These are phyloP conservation scores for Hyphantria cunea DNA, from an alignment of 1,140 invertebrate species.

Conservation along the genomic window DNA sequence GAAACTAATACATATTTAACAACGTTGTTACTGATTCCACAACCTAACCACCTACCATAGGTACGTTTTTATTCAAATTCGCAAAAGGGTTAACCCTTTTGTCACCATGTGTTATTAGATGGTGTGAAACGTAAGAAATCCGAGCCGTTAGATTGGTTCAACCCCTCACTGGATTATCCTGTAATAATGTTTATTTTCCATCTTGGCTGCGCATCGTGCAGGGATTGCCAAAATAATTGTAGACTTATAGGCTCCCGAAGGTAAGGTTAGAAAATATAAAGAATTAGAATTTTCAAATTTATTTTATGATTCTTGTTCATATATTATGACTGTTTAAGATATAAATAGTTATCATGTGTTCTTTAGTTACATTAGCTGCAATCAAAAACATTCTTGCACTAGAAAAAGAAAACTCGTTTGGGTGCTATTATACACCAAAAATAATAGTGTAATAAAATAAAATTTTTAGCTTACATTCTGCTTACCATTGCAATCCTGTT, in stretches of 20 bases:
- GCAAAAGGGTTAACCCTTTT: constrained; percentile 47
- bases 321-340: too few species aligned
- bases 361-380: too few species aligned
- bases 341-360: too few species aligned
- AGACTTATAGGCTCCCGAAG: constrained; percentile 6
- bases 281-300: too few species aligned
- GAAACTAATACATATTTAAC: too few species aligned
- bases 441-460: too few species aligned
- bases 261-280: constrained; percentile 1
- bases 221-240: constrained; percentile 21
- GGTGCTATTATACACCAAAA: too few species aligned
- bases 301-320: too few species aligned
- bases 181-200: constrained; percentile 48
- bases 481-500: too few species aligned
- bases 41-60: constrained; percentile 28
- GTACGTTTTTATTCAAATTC: constrained; percentile 35
- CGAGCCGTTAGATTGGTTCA: constrained; percentile 33
- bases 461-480: too few species aligned
- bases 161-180: constrained; percentile 34
- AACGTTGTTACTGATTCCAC: constrained; percentile 5
- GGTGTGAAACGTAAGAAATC: constrained; percentile 27
- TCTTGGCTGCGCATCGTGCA: constrained; percentile 10
- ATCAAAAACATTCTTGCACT: too few species aligned
- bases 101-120: constrained; percentile 31
- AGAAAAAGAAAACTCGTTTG: too few species aligned